phyloP scores from a whole-genome alignment of 1,140 invertebrate genomes.

The Heliconius himera region DNA sequence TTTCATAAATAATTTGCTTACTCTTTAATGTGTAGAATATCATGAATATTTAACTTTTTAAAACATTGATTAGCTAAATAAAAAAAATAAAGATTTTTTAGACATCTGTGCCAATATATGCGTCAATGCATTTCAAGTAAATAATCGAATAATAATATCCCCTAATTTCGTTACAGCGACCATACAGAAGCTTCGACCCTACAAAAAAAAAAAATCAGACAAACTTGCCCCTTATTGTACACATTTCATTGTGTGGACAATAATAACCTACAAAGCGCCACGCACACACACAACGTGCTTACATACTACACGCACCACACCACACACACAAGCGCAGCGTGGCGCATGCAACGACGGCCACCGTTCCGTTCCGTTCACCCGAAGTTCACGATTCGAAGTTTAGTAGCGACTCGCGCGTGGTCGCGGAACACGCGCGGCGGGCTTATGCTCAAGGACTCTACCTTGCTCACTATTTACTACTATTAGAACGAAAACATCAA shows the following conservation, averaged over 20 bases:
- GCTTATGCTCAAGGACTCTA: conserved; percentile 54
- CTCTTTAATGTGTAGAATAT: conserved; percentile 6
- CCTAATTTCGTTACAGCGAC: conserved; percentile 56
- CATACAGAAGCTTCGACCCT: conserved; percentile 48
- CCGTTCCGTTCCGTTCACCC: conserved; percentile 47
- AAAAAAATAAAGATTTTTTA: not conserved
- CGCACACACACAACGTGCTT: conserved; percentile 40
- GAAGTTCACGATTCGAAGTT: conserved; percentile 50
- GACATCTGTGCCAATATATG: not conserved
- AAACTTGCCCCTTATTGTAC: conserved; percentile 61
- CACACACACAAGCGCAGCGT: conserved; percentile 45
- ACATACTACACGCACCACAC: not conserved
- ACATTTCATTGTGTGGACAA: conserved; percentile 70
- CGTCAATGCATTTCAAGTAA: conserved; percentile 50
- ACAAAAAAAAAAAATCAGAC: conserved; percentile 66
- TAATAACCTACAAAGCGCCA: conserved; percentile 71
- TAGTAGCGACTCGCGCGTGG: conserved; percentile 69
- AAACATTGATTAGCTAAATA: not conserved
- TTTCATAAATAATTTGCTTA: conserved; percentile 38
- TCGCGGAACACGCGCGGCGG: conserved; percentile 60
- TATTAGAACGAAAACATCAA: conserved; percentile 32
- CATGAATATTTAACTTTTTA: not conserved
- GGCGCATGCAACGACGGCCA: conserved; percentile 45
- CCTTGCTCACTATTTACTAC: conserved; percentile 61
- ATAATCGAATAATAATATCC: conserved; percentile 56